Conservation (phyloP, 1,140 invertebrate species). For the Pemphigus obesinymphae region DNA sequence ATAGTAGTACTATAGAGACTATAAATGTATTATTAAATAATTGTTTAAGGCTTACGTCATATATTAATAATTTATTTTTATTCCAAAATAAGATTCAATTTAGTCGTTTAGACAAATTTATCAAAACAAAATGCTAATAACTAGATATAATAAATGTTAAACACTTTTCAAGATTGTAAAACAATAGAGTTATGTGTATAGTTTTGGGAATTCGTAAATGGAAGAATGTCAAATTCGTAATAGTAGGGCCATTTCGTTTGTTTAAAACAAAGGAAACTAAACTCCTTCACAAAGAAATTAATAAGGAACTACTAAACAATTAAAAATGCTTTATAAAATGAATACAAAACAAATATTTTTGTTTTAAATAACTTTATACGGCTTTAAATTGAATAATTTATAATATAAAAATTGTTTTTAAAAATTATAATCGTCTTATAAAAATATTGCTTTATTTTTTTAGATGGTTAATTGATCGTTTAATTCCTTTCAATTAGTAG, state of each 20-base stretch:
- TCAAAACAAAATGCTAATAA: not conserved
- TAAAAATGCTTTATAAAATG: not conserved
- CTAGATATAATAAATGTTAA: not conserved
- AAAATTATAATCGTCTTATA: too few relatives aligned
- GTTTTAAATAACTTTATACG: not conserved
- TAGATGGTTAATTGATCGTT: not conserved
- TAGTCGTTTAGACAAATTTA: not conserved
- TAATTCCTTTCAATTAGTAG: not conserved
- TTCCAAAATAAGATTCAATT: not conserved
- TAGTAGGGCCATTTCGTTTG: not conserved
- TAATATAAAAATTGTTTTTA: too few relatives aligned
- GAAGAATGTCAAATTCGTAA: not conserved
- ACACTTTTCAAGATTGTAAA: not conserved
- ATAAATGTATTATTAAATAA: too few relatives aligned
- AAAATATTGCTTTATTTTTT: not conserved
- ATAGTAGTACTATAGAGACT: too few relatives aligned
- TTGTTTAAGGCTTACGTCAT: too few relatives aligned
- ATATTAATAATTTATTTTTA: too few relatives aligned
- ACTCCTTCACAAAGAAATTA: not conserved
- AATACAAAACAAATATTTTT: not conserved
- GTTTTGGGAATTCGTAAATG: not conserved
- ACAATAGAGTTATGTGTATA: not conserved
- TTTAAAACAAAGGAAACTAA: not conserved
- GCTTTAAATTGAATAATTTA: too few relatives aligned
- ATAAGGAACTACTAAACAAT: not conserved